phyloP scores from a whole-genome alignment of 2,113 vertebrate species.

The Lophochroa leadbeateri region DNA sequence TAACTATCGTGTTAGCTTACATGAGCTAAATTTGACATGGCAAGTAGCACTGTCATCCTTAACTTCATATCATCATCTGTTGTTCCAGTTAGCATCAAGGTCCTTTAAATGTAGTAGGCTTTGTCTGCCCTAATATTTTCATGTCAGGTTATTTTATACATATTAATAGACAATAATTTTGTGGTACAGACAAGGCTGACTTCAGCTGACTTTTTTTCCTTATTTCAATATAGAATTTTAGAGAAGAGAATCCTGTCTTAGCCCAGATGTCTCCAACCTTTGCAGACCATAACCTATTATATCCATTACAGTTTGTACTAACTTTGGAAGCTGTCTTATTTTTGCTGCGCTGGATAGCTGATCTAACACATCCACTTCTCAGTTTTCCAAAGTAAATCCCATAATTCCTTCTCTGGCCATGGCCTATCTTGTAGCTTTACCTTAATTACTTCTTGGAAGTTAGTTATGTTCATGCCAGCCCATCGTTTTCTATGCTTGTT shows the following conservation, averaged over 20 bases:
- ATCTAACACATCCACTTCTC: not conserved
- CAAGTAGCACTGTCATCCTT: constrained; percentile 13
- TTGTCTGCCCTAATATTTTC: not conserved
- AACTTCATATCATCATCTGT: not conserved
- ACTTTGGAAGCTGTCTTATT: not conserved
- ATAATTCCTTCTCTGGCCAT: not conserved
- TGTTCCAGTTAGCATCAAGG: not conserved
- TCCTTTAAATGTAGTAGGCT: not conserved
- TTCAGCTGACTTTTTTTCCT: not conserved
- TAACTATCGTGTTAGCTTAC: constrained; percentile 20
- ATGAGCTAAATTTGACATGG: constrained; percentile 21
- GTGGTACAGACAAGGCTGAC: not conserved
- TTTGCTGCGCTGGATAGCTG: not conserved
- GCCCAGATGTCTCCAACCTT: not conserved
- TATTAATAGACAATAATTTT: not conserved
- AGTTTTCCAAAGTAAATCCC: not conserved
- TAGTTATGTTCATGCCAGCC: not conserved
- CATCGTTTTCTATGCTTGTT: not conserved
- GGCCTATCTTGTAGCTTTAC: not conserved
- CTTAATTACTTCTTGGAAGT: not conserved
- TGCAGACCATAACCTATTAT: not conserved
- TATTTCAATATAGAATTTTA: not conserved
- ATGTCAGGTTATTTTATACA: not conserved
- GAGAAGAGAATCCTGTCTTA: not conserved
- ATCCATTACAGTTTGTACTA: not conserved